A percentile compares a stretch with the other conserved stretches of the same genome.
Evolutionary conservation across 2,888 invertebrate genomes (phyloP).

Genomic region (Parthenolecanium corni): DNA sequence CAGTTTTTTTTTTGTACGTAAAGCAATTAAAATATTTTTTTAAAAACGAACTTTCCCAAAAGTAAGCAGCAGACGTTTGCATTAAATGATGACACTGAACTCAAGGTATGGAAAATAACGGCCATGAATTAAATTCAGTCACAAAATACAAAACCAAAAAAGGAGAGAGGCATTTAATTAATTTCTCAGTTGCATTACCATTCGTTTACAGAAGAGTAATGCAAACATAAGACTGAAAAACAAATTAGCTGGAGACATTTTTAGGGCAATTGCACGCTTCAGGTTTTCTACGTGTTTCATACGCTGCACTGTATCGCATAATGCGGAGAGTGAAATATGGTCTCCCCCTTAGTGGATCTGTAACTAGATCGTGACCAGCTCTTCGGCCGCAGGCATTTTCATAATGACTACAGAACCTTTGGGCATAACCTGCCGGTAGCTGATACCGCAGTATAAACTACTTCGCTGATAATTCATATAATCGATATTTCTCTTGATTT

Average conservation of each 20-base stretch:
- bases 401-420: constrained; percentile 18
- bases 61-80: too few species aligned
- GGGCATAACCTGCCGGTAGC: constrained; percentile 19
- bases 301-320: neutral
- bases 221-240: neutral
- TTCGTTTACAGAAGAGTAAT: too few species aligned
- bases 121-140: too few species aligned
- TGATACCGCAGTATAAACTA: neutral
- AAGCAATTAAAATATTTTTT: too few species aligned
- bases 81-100: too few species aligned
- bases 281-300: neutral
- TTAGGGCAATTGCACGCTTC: constrained; percentile 20
- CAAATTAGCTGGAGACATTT: constrained; percentile 19
- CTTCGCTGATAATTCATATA: constrained; percentile 8
- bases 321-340: constrained; percentile 18
- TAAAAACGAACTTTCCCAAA: too few species aligned
- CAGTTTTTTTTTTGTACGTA: too few species aligned
- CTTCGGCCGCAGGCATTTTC: constrained; percentile 20
- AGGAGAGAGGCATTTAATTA: constrained; percentile 6
- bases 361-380: constrained; percentile 17
- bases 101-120: too few species aligned
- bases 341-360: neutral
- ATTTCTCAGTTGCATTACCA: constrained; percentile 1
- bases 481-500: constrained; percentile 16
- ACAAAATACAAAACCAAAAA: too few species aligned